Evolutionary conservation across 2,797 vertebrate genomes (phyloP).

Genomic region (Pipistrellus kuhlii): DNA sequence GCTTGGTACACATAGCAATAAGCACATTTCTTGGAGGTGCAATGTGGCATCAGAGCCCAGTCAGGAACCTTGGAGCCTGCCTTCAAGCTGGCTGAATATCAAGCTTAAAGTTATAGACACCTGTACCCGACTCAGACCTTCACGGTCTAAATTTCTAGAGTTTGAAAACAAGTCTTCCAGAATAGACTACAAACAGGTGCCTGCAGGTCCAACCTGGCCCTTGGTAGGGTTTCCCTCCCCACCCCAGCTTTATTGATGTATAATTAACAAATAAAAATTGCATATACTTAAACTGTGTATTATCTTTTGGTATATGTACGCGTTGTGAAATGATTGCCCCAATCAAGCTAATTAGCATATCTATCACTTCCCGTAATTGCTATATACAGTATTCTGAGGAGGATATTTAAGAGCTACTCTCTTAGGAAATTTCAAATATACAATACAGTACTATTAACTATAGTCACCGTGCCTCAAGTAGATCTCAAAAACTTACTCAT

Average conservation of each 20-base stretch:
- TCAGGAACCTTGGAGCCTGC: rapidly evolving
- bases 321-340: neutral
- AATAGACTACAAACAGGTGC: neutral
- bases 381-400: neutral
- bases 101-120: neutral
- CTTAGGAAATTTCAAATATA: neutral
- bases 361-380: neutral
- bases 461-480: neutral
- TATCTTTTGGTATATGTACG: neutral
- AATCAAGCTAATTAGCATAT: neutral
- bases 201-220: neutral
- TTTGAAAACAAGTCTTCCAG: neutral
- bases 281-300: neutral
- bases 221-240: neutral
- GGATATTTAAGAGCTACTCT: neutral
- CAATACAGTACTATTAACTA: neutral
- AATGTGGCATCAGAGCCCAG: neutral
- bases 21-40: neutral
- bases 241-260: neutral
- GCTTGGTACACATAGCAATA: neutral
- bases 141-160: neutral
- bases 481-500: neutral
- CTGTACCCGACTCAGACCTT: neutral
- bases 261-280: neutral
- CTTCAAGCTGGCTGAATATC: neutral